Base-by-base conservation (phyloP, 2,888 invertebrate species). In the Scaptomyza parva region DNA sequence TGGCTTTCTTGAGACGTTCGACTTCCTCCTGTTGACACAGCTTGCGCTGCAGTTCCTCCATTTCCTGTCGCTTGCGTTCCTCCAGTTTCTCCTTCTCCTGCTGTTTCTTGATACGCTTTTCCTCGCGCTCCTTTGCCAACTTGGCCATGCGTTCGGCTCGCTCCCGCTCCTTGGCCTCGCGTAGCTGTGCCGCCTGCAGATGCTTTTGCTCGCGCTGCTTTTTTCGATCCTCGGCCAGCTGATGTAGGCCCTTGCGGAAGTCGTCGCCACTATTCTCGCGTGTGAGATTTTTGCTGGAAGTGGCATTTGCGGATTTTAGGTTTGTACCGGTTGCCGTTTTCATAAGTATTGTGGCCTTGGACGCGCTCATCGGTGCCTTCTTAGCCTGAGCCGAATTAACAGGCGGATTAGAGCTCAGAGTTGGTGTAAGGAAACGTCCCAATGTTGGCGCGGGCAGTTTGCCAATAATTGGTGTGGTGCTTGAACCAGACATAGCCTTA, bases 131-230 rank as follows among this genome's bases (percentile, higher is more conserved):
- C 60, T 89, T 89, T 22, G 89, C 83, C 18, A 89, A 26, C 53
- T 90, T 91, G 30, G 90, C 88, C 45, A 90, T 72, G 2, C 90
- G 89, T 45, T 92, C 92, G 5, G 89, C 85, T 3, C 91, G 89
- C 55, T 92, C 91, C 3, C 89, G 89, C 41, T 92, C 92, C 60
- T 90, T 90, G 3, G 90, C 90, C 60, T 92, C 92, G 0, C 92
- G 91, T 24, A 74, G 73, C 52, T 87, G 86, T 3, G 91, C 90
- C 0, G 90, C 92, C 41, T 89, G 85, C 44, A 86, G 76, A 68
- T 91, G 90, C 53, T 92, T 92, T 33, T 88, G 89, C 50, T 92
- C 92, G 0, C 92, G 82, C 57, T 89, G 90, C 58, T 89, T 92
- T 51, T 91, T 91, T 22, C 90, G 89, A 54, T 92, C 92, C 33